Evolutionary conservation across 2,797 vertebrate species (phyloP), one percentile per base, ranked within the genome.

Genomic region (Dendrocincla tyrannina): DNA sequence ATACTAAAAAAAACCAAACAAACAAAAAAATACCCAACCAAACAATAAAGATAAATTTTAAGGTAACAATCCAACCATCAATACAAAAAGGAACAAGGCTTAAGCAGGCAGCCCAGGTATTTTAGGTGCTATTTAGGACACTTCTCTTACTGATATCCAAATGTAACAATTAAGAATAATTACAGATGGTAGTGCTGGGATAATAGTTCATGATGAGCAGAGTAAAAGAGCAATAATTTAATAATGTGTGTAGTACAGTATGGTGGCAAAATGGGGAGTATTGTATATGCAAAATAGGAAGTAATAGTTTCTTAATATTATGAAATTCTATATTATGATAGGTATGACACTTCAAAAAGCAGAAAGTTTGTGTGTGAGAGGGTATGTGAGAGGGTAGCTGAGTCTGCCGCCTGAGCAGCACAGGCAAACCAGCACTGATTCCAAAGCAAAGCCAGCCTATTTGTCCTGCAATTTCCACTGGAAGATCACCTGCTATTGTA

Each of bases 121-220:
- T 77, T 88, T 89, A 88, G 89, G 50, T 91, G 25, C 53, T 93
- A 69, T 74, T 91, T 90, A 58, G 49, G 66, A n/a, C 63, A 56
- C 50, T 78, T 91, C 56, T 46, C 28, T 96, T 85, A 92, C 90
- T 14, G 11, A 70, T 96, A 85, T 83, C 89, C 56, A 56, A 89
- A 86, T 76, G 87, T 95, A 91, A 70, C 32, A 30, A 47, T 62
- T 74, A 83, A 66, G 20, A 66, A 22, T 87, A 92, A 85, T 86
- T 78, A 42, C 24, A 62, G 66, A 69, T 28, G 25, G n/a, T 84
- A 55, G 75, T 9, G 17, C 32, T 70, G 53, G 19, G 22, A 50
- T 78, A 85, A 67, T 64, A 81, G 30, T 32, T 10, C 17, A 37
- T 28, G 22, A 27, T 55, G 47, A 66, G 37, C 70, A 73, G 20